Base-by-base conservation (phyloP, 2,888 invertebrate genomes). In the Hydriomena furcata region DNA sequence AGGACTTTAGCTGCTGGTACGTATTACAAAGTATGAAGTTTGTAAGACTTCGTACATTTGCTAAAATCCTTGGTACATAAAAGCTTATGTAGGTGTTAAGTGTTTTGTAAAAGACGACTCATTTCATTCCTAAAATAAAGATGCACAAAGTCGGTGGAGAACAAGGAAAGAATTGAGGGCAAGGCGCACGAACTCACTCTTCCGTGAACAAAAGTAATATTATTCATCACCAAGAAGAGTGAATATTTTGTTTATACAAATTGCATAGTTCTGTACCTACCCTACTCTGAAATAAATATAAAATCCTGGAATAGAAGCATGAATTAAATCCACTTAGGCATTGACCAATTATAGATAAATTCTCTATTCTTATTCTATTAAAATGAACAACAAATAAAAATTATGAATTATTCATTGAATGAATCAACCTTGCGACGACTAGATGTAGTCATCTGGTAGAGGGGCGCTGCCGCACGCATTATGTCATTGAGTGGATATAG, bases 401-500 rank as follows among this genome's bases (percentile, higher is more conserved):
- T 21, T 24, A 63, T 71, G 63, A 72, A 74, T 75, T 60, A 76
- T 73, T 66, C 66, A 70, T 65, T 44, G 12, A 52, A 56, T 75
- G 76, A 73, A 60, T 76, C 73, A 76, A 67, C 70, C 71, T 73
- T 72, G 66, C 59, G 54, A 34, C 58, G 54, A 42, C 42, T 61
- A 49, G 62, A 66, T 74, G 73, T 65, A 73, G 71, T 74, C 72
- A 75, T 75, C 72, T 67, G 56, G 51, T 17, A 17, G 52, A 55
- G 57, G 54, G 48, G 55, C 52, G 47, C 17, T 17, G 17, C 52
- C 48, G 41, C 54, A 7, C 52, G 62, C 48, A 67, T 73, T 73
- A 69, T 73, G 72, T 73, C 73, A 73, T 61, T 47, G 45, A 55
- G 44, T 67, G 61, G 63, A 65, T 70, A 68, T 63, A 63, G 45